Evolutionary conservation across 2,113 vertebrate species (phyloP).

Genomic region (Dinomys branickii): DNA sequence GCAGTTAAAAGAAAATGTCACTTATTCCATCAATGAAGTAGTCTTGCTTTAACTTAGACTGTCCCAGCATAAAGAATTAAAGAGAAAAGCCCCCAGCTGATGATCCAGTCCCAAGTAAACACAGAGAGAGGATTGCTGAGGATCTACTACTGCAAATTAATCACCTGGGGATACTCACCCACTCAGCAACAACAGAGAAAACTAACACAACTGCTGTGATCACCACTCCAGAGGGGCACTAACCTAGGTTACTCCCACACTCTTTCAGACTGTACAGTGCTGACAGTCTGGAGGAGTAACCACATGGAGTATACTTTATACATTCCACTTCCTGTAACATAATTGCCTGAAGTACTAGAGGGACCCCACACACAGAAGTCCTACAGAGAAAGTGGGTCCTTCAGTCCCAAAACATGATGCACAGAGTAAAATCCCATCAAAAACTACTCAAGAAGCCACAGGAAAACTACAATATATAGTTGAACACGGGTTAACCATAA

Average conservation of each 20-base stretch:
- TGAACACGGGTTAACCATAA: neutral
- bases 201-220: neutral
- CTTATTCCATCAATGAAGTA: neutral
- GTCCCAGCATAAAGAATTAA: neutral
- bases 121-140: neutral
- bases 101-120: neutral
- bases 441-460: neutral
- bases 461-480: neutral
- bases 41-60: neutral
- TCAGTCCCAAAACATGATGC: neutral
- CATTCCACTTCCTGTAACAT: neutral
- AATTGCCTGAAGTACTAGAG: neutral
- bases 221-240: neutral
- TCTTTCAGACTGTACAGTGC: neutral
- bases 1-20: neutral
- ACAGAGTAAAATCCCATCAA: neutral
- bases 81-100: neutral
- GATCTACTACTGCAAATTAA: neutral
- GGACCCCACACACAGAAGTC: neutral
- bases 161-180: neutral
- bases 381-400: neutral
- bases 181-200: neutral
- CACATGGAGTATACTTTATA: neutral
- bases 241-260: neutral
- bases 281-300: neutral